Base-by-base conservation (phyloP, 2,888 invertebrate genomes). In the Argyra leucocephala region DNA sequence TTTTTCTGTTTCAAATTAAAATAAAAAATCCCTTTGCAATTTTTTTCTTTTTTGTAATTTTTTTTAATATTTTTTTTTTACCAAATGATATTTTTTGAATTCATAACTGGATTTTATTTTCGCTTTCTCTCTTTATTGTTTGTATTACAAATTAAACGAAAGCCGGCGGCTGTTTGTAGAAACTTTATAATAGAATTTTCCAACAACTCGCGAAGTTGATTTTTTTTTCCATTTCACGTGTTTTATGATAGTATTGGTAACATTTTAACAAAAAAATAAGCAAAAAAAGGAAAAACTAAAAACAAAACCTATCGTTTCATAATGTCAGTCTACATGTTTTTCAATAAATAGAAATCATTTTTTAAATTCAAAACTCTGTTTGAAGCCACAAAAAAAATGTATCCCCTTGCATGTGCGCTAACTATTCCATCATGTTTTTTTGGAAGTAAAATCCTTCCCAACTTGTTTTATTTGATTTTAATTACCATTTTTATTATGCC, bases 1-100 rank as follows among this genome's bases (percentile, higher is more conserved):
- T 48, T 48, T n/a, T 48, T 48, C 18, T 48, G 15, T 48, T 48
- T 48, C 48, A 48, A 48, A 48, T 48, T 48, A 48, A 48, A 48
- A 48, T 48, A 48, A 48, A 48, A 48, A 48, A 48, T 48, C 48
- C 48, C 48, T 48, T 48, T 48, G 48, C 48, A 48, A 48, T 48
- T 48, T 48, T 48, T 5, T 18, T 5, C 12, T 5, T 48, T 48
- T 48, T n/a, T n/a, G n/a, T n/a, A n/a, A n/a, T n/a, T n/a, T n/a
- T n/a, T n/a, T n/a, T 15, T 48, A 18, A 12, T 48, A 5, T 48
- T 31, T 6, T 7, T 31, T 31, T 31, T 31, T 12, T 7, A 4
- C 31, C 31, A 31, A 31, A 31, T 31, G 31, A 31, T 31, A 31
- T 31, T 31, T 48, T 48, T 48, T 3, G 18, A 48, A 48, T 48